Evolutionary conservation across 2,797 vertebrate genomes (phyloP).

Genomic region (Chrysocyon brachyurus): DNA sequence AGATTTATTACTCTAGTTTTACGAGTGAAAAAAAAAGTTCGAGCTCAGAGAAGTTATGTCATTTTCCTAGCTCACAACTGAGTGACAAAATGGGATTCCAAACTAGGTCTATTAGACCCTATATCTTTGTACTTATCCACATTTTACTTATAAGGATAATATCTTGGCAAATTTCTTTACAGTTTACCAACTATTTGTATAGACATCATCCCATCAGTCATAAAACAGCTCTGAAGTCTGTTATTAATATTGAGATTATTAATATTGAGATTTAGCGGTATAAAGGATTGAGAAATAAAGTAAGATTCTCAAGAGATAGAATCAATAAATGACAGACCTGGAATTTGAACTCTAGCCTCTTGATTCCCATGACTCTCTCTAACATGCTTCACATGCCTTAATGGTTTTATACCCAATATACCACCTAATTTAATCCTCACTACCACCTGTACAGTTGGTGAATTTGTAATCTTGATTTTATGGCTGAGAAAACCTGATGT

Average conservation of each 20-base stretch:
- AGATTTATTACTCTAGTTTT: background rate
- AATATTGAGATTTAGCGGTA: background rate
- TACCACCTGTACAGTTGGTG: background rate
- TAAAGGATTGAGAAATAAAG: background rate
- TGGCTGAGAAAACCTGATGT: background rate
- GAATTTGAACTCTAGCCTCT: background rate
- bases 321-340: background rate
- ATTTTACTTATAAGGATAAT: background rate
- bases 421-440: slow-evolving; percentile 6
- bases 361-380: background rate
- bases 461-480: background rate
- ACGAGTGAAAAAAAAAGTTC: background rate
- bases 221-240: background rate
- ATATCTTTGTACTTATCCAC: background rate
- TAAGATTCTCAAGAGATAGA: background rate
- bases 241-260: background rate
- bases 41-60: background rate
- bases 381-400: background rate
- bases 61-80: background rate
- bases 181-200: background rate
- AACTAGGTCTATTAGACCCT: background rate
- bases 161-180: background rate
- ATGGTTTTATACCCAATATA: background rate
- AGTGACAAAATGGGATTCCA: background rate
- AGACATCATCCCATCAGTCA: background rate